Evolutionary conservation across 37 sponge, comb jelly and placozoan species (phyloP).

Genomic region (Crambe crambe): DNA sequence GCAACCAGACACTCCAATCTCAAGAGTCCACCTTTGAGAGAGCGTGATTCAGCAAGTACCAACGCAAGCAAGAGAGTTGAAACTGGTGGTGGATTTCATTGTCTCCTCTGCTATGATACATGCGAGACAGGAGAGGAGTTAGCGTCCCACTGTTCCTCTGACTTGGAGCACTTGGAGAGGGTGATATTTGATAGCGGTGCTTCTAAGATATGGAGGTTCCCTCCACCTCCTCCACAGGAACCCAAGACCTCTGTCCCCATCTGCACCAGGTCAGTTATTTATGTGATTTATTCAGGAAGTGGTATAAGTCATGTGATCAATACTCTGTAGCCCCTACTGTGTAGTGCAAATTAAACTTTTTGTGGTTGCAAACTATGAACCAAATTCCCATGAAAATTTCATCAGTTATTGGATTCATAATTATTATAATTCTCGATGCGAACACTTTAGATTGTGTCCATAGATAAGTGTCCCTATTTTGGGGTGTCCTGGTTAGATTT

Average conservation of each 20-base stretch:
- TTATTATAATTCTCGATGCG: too few species aligned
- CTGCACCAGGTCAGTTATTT: not conserved
- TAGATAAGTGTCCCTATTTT: too few species aligned
- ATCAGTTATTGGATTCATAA: too few species aligned
- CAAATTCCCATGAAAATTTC: too few species aligned
- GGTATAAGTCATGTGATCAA: too few species aligned
- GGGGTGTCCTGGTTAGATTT: too few species aligned
- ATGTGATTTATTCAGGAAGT: too few species aligned
- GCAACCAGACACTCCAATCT: not conserved
- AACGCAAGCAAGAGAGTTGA: not conserved
- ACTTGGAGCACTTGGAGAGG: conserved; percentile 1
- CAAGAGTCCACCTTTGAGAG: not conserved
- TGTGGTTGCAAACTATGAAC: too few species aligned
- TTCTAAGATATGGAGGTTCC: conserved; percentile 16
- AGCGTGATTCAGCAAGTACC: not conserved
- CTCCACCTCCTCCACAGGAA: conserved; percentile 44
- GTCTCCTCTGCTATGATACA: conserved; percentile 39
- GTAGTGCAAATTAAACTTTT: too few species aligned
- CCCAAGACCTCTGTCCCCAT: too few species aligned
- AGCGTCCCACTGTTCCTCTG: conserved; percentile 31
- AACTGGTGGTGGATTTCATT: not conserved
- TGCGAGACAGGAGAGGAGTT: conserved; percentile 26
- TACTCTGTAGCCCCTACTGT: too few species aligned
- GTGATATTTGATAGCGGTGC: conserved; percentile 20
- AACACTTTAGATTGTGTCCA: too few species aligned